Evolutionary conservation across 2,113 vertebrate genomes (phyloP), one percentile per base, ranked within the genome.

Genomic region (Cardinalis cardinalis): DNA sequence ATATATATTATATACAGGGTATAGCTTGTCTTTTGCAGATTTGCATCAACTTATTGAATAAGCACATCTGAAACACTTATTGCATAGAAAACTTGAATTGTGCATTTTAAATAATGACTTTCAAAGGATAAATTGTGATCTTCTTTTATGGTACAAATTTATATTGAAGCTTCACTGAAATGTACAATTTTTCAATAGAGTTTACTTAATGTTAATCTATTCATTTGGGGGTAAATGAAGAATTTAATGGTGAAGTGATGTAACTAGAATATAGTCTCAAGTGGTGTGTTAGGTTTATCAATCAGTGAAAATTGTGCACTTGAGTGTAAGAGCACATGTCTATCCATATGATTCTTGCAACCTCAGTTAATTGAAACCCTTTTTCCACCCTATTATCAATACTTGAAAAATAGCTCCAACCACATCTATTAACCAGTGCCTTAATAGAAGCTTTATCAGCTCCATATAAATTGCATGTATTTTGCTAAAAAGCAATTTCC

Each of bases 221-320:
- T 97, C 80, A 74, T 96, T 95, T 95, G 75, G 38, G 87, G 81
- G 95, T 95, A 97, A 97, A 91, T 88, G 84, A 94, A 96, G 86
- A 86, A 73, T 82, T 96, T 95, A 95, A 88, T 92, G 72, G 86
- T 93, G 90, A 93, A 88, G 58, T 68, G 63, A 92, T 94, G 18
- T 89, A 96, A 91, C 82, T 61, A 90, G 91, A 95, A 97, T 90
- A 53, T 64, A 92, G 91, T 94, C 95, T 96, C 82, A 96, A 96
- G 95, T 95, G 88, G 46, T 94, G 58, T 94, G 86, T 96, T 97
- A 92, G 76, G 90, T 97, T 96, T 97, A 96, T 95, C 92, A 95
- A 92, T 97, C 95, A 97, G 80, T 90, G 93, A 94, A 96, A 97
- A 97, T 88, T 97, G 78, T 96, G 95, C 93, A 79, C 95, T 94